phyloP scores from a whole-genome alignment of 35 echinoderm and acorn worm species.

The Heliocidaris erythrogramma region DNA sequence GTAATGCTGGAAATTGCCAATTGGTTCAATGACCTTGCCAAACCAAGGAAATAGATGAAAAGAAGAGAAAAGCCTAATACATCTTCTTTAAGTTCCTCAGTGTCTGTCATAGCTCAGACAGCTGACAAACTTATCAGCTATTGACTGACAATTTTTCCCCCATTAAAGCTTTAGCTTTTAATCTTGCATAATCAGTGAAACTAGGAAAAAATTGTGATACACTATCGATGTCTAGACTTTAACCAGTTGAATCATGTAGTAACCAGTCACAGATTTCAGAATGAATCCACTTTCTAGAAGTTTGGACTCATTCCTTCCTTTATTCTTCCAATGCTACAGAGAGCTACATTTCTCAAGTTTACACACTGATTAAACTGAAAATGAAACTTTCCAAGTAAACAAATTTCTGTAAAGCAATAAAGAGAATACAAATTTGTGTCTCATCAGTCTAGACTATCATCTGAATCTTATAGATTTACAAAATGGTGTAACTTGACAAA shows the following conservation, averaged over 20 bases:
- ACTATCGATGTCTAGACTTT: too few relatives aligned
- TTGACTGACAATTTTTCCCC: background rate
- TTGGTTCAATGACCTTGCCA: background rate
- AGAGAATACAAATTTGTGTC: background rate
- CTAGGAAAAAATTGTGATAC: too few relatives aligned
- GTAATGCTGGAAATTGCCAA: background rate
- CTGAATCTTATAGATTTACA: background rate
- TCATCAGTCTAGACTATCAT: background rate
- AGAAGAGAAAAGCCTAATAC: background rate
- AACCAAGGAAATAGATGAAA: background rate
- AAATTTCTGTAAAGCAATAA: background rate
- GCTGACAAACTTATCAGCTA: background rate
- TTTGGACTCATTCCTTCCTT: background rate
- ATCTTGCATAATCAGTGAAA: background rate
- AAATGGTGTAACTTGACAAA: background rate
- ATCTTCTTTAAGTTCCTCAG: background rate
- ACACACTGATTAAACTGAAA: background rate
- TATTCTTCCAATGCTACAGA: too few relatives aligned
- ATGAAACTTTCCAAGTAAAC: background rate
- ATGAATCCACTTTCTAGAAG: background rate
- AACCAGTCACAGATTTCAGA: background rate
- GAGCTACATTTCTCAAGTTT: too few relatives aligned
- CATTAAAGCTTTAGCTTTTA: background rate
- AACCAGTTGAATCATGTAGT: too few relatives aligned
- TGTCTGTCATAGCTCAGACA: background rate